Conservation (phyloP, 1,140 invertebrate genomes). For the Halesus radiatus region DNA sequence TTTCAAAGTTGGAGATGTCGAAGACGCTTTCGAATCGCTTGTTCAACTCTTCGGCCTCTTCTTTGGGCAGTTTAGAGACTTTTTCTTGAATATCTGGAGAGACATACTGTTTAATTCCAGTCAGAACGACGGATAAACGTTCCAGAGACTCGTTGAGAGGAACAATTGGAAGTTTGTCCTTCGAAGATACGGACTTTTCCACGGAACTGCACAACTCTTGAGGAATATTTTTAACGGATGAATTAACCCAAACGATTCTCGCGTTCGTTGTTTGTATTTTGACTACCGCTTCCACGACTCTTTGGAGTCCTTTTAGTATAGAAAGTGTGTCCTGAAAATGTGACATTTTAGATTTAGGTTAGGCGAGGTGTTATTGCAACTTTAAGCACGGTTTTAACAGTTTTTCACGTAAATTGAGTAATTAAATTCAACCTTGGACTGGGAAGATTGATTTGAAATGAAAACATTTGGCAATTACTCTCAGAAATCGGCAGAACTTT, state of each 20-base stretch:
- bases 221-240: constrained; percentile 46
- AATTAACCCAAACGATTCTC: constrained; percentile 56
- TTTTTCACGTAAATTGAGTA: no score
- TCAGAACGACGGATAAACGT: constrained; percentile 35
- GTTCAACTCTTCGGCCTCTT: constrained; percentile 50
- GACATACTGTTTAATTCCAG: constrained; percentile 45
- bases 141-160: constrained; percentile 41
- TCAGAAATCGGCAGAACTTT: no score
- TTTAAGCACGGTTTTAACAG: no score
- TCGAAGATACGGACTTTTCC: not conserved
- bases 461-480: no score
- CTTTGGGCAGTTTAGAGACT: constrained; percentile 21
- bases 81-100: constrained; percentile 16
- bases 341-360: constrained; percentile 66
- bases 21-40: constrained; percentile 52
- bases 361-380: no score
- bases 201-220: constrained; percentile 19
- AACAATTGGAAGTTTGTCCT: not conserved
- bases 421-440: no score
- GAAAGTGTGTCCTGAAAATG: constrained; percentile 73
- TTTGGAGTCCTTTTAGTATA: constrained; percentile 74
- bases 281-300: constrained; percentile 72
- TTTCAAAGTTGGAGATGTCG: constrained; percentile 54
- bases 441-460: no score
- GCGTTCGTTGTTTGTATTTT: constrained; percentile 59